These are phyloP conservation scores for Odontophorus gujanensis DNA, from an alignment of 2,113 vertebrate genomes.

Conservation along the genomic window DNA sequence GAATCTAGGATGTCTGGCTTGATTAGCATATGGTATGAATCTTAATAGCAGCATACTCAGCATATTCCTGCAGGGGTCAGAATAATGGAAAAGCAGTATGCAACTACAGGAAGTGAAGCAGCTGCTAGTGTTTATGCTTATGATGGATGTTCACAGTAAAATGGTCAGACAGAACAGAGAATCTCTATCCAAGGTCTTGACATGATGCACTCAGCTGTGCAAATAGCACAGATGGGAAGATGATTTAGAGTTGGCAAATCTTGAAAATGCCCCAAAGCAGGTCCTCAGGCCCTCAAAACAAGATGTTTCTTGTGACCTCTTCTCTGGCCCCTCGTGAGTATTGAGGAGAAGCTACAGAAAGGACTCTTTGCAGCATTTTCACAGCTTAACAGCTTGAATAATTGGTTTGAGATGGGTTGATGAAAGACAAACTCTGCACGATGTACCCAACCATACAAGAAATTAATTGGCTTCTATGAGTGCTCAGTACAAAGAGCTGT, in stretches of 20 bases:
- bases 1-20: neutral
- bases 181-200: conserved; percentile 63
- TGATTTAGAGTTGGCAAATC: conserved; percentile 44
- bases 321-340: neutral
- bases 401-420: neutral
- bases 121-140: conserved; percentile 54
- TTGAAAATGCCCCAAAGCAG: conserved; percentile 46
- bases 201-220: conserved; percentile 64
- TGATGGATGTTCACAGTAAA: conserved; percentile 64
- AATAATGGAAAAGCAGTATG: conserved; percentile 25
- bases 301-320: neutral
- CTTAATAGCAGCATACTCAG: neutral
- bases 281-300: conserved; percentile 15
- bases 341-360: conserved; percentile 17
- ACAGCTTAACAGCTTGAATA: conserved; percentile 26
- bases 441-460: neutral
- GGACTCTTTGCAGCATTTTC: conserved; percentile 10
- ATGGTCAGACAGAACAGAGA: conserved; percentile 53
- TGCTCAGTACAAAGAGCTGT: neutral
- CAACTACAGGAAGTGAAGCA: conserved; percentile 20
- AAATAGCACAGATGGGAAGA: conserved; percentile 58
- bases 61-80: conserved; percentile 17
- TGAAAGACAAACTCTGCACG: neutral
- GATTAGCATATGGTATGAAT: conserved; percentile 14
- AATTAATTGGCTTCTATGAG: neutral